Evolutionary conservation across 2,888 invertebrate genomes (phyloP).

Genomic region (Cosmia trapezina): DNA sequence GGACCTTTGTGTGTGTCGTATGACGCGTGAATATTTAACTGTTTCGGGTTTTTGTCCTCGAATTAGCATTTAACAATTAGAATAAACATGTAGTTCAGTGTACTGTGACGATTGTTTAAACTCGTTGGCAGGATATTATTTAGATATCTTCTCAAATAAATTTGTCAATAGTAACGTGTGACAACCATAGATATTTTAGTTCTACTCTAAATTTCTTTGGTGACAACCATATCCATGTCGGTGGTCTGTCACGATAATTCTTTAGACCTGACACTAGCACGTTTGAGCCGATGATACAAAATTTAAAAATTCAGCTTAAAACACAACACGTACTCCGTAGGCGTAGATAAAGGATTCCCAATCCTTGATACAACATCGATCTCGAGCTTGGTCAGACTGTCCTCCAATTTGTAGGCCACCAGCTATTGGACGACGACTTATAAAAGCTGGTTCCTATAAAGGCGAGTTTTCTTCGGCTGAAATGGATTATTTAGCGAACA

Average conservation of each 20-base stretch:
- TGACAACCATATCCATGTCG: background rate
- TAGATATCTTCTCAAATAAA: background rate
- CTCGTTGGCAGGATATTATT: conserved; percentile 16
- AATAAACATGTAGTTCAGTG: conserved; percentile 42
- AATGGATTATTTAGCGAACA: conserved; percentile 71
- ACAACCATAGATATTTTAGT: no score
- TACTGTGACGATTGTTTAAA: conserved; percentile 12
- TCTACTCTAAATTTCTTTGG: no score
- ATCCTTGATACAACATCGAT: conserved; percentile 47
- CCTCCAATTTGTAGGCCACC: conserved; percentile 56
- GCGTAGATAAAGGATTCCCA: conserved; percentile 31
- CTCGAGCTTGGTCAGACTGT: conserved; percentile 35
- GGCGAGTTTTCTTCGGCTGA: conserved; percentile 51
- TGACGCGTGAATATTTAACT: conserved; percentile 58
- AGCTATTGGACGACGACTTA: conserved; percentile 53
- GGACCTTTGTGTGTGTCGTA: conserved; percentile 63
- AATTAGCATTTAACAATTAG: conserved; percentile 59
- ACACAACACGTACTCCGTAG: conserved; percentile 32
- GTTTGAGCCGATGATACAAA: conserved; percentile 13
- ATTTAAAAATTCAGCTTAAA: conserved; percentile 40
- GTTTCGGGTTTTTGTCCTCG: conserved; percentile 42
- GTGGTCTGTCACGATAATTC: background rate
- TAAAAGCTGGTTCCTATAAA: conserved; percentile 51
- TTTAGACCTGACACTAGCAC: background rate
- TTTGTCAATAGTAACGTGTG: conserved; percentile 1